Evolutionary conservation across 2,888 invertebrate genomes (phyloP), one percentile per base, ranked within the genome.

Genomic region (Lochmaea crataegi): DNA sequence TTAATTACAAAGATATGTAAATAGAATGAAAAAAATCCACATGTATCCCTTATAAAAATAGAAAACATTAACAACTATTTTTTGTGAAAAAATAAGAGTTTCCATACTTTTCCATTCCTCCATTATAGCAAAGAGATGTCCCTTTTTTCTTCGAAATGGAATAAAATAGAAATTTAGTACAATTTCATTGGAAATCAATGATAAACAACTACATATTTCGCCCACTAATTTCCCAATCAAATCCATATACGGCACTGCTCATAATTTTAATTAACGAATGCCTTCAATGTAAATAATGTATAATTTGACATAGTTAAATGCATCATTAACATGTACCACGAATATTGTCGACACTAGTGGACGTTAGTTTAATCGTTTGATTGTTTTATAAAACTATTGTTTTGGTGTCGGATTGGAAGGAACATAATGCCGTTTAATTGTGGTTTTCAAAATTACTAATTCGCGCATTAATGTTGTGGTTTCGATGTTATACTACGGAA

Each of bases 301-400:
- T 45, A 65, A 70, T 70, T 70, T 63, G 61, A 63, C 61, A 63
- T 61, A 63, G 66, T 65, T 74, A 71, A 74, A 74, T 74, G 67
- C 71, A 68, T 66, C 71, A 71, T 74, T 74, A 74, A 74, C 71
- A 65, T 67, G 68, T 67, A 48, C 53, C 73, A 38, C 65, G 66
- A 67, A 71, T 65, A 70, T 57, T 74, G 74, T 66, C 65, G 70
- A 68, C 71, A 58, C 64, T 68, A 38, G 57, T 65, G 64, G 48
- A 71, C 71, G 48, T 64, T 68, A 69, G 71, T 74, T 71, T 71
- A 74, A 74, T 71, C 67, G 68, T 60, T 70, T 71, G 74, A 74
- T 74, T 68, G 74, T 73, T 60, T 65, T 41, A 63, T 63, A 63
- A 63, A 63, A 63, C 42, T 41, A 63, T 63, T 63, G 61, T 41